Evolutionary conservation across 2,888 invertebrate genomes (phyloP), one percentile per base, ranked within the genome.

Genomic region (Eilema caniola): DNA sequence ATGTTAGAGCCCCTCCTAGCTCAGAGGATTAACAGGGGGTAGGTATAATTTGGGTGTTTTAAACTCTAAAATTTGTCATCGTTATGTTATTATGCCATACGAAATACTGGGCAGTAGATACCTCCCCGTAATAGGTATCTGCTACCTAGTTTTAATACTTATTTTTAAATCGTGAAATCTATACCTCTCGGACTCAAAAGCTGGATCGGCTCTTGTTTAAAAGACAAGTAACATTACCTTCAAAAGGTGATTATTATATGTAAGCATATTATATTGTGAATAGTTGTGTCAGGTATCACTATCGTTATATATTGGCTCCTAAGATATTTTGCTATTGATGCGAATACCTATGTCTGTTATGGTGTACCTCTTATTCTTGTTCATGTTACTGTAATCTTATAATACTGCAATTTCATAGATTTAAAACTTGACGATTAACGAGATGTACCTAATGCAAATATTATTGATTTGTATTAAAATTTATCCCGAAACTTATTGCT

Each of bases 351-450:
- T 78, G 88, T 92, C 87, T 90, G 90, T 92, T 91, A 91, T 85
- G 83, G 88, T 91, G 89, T 91, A 90, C 60, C 66, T 66, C 33
- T 88, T 88, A 88, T 87, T 93, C 93, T 94, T 93, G 94, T 95
- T 94, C 94, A 93, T 93, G 94, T 95, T 94, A 94, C 91, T 94
- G 92, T 95, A 94, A 93, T 93, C 92, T 93, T 93, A 92, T 92
- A 91, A 86, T 92, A 93, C 90, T 92, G 91, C 93, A 93, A 92
- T 93, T 92, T 89, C 85, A 92, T 94, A 94, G 93, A 82, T 78
- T 80, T 89, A 89, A 28, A 89, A 92, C 89, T 93, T 94, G 93
- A 93, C 91, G 90, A 92, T 92, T 92, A 90, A 93, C 88, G 91
- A 91, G 89, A 90, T 92, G 86, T 92, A n/a, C n/a, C n/a, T n/a